These are phyloP conservation scores for Scolopax mira DNA, from an alignment of 2,113 vertebrate genomes.

Conservation along the genomic window DNA sequence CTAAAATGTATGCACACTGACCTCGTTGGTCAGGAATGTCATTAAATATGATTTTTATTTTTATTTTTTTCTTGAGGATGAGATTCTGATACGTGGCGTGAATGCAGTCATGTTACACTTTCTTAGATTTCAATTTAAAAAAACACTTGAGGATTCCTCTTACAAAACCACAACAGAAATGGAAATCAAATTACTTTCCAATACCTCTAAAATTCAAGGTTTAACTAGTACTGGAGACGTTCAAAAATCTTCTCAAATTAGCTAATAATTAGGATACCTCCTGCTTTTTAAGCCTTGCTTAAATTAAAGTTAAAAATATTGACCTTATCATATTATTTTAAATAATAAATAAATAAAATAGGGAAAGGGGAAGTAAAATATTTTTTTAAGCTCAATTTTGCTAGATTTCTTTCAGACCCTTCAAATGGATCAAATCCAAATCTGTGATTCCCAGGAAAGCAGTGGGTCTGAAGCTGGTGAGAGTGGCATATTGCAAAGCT, in stretches of 20 bases:
- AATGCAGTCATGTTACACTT: neutral
- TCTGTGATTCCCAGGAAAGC: neutral
- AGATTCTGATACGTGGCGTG: neutral
- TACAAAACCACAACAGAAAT: neutral
- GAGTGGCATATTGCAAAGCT: neutral
- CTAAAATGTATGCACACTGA: neutral
- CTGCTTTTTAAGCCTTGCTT: neutral
- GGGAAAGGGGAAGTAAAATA: rapidly evolving
- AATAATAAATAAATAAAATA: neutral
- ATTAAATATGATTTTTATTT: neutral
- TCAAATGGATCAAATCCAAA: neutral
- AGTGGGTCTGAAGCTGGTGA: neutral
- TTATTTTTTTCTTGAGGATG: neutral
- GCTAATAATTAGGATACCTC: neutral
- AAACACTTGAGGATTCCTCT: neutral
- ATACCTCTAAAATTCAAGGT: neutral
- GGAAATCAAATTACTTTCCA: neutral
- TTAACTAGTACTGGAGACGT: neutral
- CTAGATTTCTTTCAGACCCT: neutral
- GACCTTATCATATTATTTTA: neutral
- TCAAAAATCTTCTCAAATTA: neutral
- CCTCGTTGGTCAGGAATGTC: neutral
- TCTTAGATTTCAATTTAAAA: neutral
- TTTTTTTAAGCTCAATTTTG: neutral
- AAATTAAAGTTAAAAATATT: neutral